These are phyloP conservation scores for Zosterops hypoxanthus DNA, from an alignment of 2,113 vertebrate species.

Conservation along the genomic window DNA sequence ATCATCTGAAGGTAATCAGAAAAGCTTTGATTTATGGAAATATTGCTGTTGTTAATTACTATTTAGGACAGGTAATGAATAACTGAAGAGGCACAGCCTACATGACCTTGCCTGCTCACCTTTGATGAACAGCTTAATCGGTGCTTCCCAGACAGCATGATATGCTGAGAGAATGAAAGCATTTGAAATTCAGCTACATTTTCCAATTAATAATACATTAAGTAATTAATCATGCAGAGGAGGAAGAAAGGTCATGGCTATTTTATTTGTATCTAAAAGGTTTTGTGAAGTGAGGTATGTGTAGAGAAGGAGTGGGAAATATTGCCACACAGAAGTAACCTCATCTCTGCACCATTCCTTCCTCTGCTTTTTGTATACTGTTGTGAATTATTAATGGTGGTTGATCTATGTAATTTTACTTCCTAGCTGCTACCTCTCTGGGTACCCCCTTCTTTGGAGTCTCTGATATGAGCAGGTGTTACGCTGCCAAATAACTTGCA, in stretches of 20 bases:
- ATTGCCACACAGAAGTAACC: conserved; percentile 19
- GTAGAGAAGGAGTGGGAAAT: not conserved
- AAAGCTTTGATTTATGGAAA: conserved; percentile 82
- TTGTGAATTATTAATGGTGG: not conserved
- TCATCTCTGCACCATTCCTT: not conserved
- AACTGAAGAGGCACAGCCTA: conserved; percentile 72
- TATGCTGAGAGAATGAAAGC: conserved; percentile 88
- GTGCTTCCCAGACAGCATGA: conserved; percentile 81
- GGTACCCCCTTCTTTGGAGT: not conserved
- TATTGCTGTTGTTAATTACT: conserved; percentile 80
- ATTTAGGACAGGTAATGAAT: conserved; percentile 76
- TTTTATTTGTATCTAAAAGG: conserved; percentile 69
- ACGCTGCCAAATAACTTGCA: not conserved
- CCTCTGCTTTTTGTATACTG: not conserved
- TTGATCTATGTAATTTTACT: not conserved
- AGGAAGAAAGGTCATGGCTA: conserved; percentile 77
- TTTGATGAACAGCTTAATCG: conserved; percentile 83
- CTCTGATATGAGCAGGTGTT: not conserved
- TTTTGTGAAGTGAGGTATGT: conserved; percentile 15
- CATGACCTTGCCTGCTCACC: conserved; percentile 83
- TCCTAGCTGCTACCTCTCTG: not conserved
- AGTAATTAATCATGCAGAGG: conserved; percentile 93
- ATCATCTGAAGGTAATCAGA: conserved; percentile 76
- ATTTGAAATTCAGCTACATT: conserved; percentile 86
- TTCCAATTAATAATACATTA: conserved; percentile 94